These are phyloP conservation scores for Hippopotamus amphibius DNA, from an alignment of 2,113 vertebrate species.

Conservation along the genomic window DNA sequence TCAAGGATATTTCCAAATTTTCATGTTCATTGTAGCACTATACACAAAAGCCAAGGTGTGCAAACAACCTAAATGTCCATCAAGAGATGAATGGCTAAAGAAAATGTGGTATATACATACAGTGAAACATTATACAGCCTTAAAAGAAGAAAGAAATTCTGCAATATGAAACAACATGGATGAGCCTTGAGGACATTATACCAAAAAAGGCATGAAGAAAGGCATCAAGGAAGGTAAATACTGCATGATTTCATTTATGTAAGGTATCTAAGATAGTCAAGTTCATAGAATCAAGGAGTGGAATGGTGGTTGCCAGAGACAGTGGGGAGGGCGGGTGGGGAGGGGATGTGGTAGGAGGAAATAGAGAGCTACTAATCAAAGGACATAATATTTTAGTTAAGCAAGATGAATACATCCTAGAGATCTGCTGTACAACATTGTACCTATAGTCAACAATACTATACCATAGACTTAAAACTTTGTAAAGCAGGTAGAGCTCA, in stretches of 20 bases:
- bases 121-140: neutral
- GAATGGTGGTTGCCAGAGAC: neutral
- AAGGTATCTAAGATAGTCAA: neutral
- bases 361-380: neutral
- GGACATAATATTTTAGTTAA: neutral
- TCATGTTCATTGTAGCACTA: neutral
- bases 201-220: neutral
- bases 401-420: neutral
- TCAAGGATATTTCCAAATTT: neutral
- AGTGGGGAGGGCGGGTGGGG: too few species aligned
- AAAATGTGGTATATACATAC: neutral
- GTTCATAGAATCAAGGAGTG: neutral
- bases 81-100: neutral
- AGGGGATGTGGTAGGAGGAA: neutral
- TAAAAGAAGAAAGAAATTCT: conserved; percentile 34
- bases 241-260: neutral
- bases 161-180: neutral
- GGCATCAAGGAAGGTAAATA: conserved; percentile 32
- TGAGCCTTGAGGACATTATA: neutral
- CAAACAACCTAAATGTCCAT: neutral
- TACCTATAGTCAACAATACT: neutral
- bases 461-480: neutral
- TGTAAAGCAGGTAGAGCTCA: neutral
- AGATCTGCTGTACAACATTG: neutral
- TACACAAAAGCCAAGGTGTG: neutral